Evolutionary conservation across 2,888 invertebrate genomes (phyloP), one percentile per base, ranked within the genome.

Genomic region (Ectemnius continuus): DNA sequence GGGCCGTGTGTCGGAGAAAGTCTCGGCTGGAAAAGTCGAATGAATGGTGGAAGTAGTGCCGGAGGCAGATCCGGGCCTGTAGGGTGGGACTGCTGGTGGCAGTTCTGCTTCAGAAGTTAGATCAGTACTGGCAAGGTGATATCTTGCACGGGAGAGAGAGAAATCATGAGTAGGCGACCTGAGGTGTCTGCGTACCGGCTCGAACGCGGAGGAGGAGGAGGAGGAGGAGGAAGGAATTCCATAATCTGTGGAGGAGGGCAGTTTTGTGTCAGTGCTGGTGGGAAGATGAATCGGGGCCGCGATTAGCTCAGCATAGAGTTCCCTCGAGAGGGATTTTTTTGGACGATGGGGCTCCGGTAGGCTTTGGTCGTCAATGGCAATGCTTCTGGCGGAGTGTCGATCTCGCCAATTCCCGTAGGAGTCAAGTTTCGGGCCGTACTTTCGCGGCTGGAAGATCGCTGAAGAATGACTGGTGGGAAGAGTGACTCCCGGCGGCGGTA

Each of bases 361-460:
- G 8, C 52, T 5, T 1, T 57, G 58, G 23, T 18, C 16, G 16
- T 52, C 63, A 11, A 36, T 36, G 36, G 36, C 5, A 36, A 36
- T 36, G 6, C 36, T 36, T 56, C 64, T 52, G 14, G 56, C 67
- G 14, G 70, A 66, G 20, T 52, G 8, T 5, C 64, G 79, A 13
- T 85, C 82, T 16, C 70, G 78, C 2, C 83, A 73, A 0, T 85
- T 73, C n/a, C 85, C 88, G 68, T 88, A 52, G 4, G 47, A 47
- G 14, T n/a, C 6, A 13, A 52, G 11, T 2, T 52, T 87, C 63
- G 89, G 88, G 65, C 91, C 91, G 75, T 88, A 91, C 70, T 91
- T 91, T 67, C 92, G 86, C 13, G 92, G 91, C 36, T n/a, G n/a
- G n/a, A 92, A 75, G 2, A 92, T 92, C 26, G 90, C 86, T 52